Evolutionary conservation across 2,113 vertebrate genomes (phyloP).

Genomic region (Vulpes vulpes): DNA sequence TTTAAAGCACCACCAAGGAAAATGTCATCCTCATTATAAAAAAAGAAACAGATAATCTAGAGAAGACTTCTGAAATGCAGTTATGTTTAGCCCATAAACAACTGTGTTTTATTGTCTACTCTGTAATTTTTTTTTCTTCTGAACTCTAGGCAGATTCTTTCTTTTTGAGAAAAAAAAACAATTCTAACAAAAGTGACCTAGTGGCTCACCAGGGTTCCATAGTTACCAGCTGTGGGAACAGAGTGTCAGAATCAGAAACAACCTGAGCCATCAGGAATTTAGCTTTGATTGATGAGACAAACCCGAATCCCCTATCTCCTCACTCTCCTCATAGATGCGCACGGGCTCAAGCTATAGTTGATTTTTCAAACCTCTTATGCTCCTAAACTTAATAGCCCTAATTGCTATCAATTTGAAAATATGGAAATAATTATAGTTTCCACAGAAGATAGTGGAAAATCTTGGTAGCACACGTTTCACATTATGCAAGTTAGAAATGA

Average conservation of each 20-base stretch:
- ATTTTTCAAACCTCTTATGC: not conserved
- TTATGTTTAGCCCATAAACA: slow-evolving; percentile 39
- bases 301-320: not conserved
- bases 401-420: not conserved
- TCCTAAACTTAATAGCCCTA: not conserved
- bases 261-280: not conserved
- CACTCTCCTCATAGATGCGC: not conserved
- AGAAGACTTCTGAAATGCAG: slow-evolving; percentile 22
- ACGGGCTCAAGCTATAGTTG: not conserved
- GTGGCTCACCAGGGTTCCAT: not conserved
- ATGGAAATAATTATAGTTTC: not conserved
- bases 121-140: not conserved
- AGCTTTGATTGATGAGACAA: not conserved
- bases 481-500: not conserved
- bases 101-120: not conserved
- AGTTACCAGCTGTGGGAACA: not conserved
- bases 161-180: not conserved
- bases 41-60: not conserved
- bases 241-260: not conserved
- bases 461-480: not conserved
- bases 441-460: not conserved
- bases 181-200: not conserved
- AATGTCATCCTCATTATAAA: slow-evolving; percentile 52
- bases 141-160: not conserved
- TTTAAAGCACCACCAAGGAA: slow-evolving; percentile 51